Conservation (phyloP, 2,113 vertebrate species). For the Lynx canadensis region DNA sequence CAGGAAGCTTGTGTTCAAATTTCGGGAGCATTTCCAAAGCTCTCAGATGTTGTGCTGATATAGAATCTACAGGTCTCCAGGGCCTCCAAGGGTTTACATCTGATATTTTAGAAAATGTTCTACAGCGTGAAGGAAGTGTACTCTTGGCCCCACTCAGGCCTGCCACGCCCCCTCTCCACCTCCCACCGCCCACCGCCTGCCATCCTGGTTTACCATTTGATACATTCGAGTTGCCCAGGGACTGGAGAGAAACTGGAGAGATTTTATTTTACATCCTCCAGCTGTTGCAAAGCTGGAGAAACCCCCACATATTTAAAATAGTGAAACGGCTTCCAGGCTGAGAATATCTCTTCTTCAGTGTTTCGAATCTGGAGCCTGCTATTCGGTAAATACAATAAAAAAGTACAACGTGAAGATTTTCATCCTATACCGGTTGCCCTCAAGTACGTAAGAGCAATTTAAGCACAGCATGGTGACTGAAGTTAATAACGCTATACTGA, state of each 20-base stretch:
- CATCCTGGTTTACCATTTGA: slow-evolving; percentile 47
- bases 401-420: background rate
- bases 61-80: slow-evolving; percentile 21
- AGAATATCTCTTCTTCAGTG: slow-evolving; percentile 63
- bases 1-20: slow-evolving; percentile 24
- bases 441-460: background rate
- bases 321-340: slow-evolving; percentile 70
- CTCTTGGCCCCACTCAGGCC: background rate
- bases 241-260: slow-evolving; percentile 57
- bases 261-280: slow-evolving; percentile 77
- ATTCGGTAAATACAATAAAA: background rate
- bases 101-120: slow-evolving; percentile 39
- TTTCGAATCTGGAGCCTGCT: slow-evolving; percentile 36
- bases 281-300: slow-evolving; percentile 74
- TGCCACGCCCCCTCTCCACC: too few relatives aligned
- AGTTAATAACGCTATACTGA: background rate
- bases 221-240: slow-evolving; percentile 59
- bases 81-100: background rate
- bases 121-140: background rate
- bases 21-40: slow-evolving; percentile 30
- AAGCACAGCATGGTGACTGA: background rate
- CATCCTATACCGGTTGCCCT: background rate
- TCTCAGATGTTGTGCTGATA: slow-evolving; percentile 32
- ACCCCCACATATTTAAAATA: slow-evolving; percentile 72
- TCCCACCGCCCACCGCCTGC: background rate